phyloP scores from a whole-genome alignment of 2,113 vertebrate genomes.

The Hyaena hyaena region DNA sequence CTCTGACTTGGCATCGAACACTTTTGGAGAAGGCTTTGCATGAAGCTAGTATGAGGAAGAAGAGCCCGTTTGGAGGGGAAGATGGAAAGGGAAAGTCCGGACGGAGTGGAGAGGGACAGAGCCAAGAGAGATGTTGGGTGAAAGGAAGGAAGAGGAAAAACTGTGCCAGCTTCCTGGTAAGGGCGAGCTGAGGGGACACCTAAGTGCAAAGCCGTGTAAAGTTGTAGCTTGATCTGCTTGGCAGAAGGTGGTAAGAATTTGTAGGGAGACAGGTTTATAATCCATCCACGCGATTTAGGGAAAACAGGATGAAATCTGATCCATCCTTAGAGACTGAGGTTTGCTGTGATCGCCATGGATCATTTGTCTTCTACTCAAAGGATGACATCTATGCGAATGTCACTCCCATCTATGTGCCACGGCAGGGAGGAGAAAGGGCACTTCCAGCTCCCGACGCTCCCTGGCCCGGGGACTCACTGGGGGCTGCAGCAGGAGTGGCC shows the following conservation, averaged over 20 bases:
- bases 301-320: background rate
- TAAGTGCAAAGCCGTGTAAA: background rate
- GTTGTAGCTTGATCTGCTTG: background rate
- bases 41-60: background rate
- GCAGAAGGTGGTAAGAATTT: background rate
- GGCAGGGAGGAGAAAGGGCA: fast-evolving
- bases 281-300: background rate
- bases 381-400: background rate
- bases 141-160: background rate
- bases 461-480: background rate
- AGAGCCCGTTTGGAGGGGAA: background rate
- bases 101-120: background rate
- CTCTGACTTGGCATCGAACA: background rate
- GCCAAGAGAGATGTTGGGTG: background rate
- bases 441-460: too few relatives aligned
- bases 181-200: background rate
- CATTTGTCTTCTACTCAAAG: background rate
- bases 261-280: background rate
- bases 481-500: background rate
- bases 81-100: background rate
- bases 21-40: fast-evolving
- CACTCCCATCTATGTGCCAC: fast-evolving
- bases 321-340: background rate
- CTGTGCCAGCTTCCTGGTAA: background rate
- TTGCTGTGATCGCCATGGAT: fast-evolving